These are phyloP conservation scores for Orthosia incerta DNA, from an alignment of 2,888 invertebrate species.

Conservation along the genomic window DNA sequence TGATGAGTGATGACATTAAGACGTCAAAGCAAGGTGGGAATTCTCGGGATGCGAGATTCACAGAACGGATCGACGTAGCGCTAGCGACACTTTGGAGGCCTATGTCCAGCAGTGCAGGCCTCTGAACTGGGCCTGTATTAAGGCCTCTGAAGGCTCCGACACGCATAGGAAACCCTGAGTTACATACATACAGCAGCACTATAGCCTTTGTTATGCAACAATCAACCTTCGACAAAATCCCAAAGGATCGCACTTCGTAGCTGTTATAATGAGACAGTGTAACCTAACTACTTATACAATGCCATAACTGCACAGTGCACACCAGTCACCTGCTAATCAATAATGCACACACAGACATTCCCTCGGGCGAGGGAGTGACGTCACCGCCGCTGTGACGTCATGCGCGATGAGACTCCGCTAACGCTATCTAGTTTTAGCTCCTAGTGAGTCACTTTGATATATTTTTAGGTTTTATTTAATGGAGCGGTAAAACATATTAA, in stretches of 20 bases:
- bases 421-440: slow-evolving; percentile 45
- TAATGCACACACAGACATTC: slow-evolving; percentile 50
- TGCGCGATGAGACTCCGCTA: slow-evolving; percentile 22
- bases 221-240: slow-evolving; percentile 28
- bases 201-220: neutral
- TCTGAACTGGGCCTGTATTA: neutral
- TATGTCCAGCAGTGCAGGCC: too few relatives aligned
- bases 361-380: slow-evolving; percentile 42
- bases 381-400: slow-evolving; percentile 41
- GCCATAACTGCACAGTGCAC: slow-evolving; percentile 45
- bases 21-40: too few relatives aligned
- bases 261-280: neutral
- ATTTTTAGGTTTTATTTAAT: slow-evolving; percentile 55
- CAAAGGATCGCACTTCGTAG: neutral
- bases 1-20: too few relatives aligned
- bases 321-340: slow-evolving; percentile 45
- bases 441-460: slow-evolving; percentile 52
- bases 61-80: too few relatives aligned
- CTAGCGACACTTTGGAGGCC: too few relatives aligned
- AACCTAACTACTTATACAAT: slow-evolving; percentile 8
- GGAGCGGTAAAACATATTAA: slow-evolving; percentile 19
- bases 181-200: neutral
- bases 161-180: too few relatives aligned
- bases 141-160: too few relatives aligned
- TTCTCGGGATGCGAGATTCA: too few relatives aligned